Evolutionary conservation across 2,888 invertebrate genomes (phyloP), one percentile per base, ranked within the genome.

Genomic region (Watsonalla binaria): DNA sequence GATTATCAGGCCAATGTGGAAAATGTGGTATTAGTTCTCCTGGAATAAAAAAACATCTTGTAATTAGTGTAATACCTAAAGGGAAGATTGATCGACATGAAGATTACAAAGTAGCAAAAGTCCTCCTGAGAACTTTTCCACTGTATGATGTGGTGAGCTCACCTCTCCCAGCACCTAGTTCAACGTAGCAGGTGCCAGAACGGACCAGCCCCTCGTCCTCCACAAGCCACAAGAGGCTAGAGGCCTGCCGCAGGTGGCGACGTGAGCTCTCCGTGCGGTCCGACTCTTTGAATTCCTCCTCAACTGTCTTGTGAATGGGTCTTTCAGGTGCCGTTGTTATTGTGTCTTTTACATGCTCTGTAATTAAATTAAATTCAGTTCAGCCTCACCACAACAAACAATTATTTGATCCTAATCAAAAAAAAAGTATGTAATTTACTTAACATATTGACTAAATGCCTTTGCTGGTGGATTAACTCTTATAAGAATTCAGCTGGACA

Each of bases 91-190:
- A n/a, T n/a, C n/a, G n/a, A n/a, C n/a, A n/a, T n/a, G n/a, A n/a
- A n/a, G n/a, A n/a, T n/a, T n/a, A n/a, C n/a, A n/a, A 46, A 46
- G 46, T 42, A 42, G 42, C 1, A 7, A 51, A 34, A 6, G 35
- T 46, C 34, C 33, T 24, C 8, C 24, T 24, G 24, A 24, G 24
- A 24, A 24, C 24, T 24, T n/a, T n/a, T n/a, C n/a, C n/a, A n/a
- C n/a, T n/a, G n/a, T 24, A 4, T 24, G 24, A 33, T 14, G 11
- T 48, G n/a, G 14, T n/a, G 34, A 9, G 8, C 6, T 2, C 74
- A 94, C 96, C 97, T 92, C 95, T 96, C n/a, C 97, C 97, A 9
- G 97, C 97, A 0, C 97, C 97, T 73, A 97, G 94, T 80, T 98
- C 98, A 55, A 97, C 92, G 67, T 93, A 97, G 80, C 95, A 95